phyloP scores from a whole-genome alignment of 2,113 vertebrate species.

The Eclectus roratus region DNA sequence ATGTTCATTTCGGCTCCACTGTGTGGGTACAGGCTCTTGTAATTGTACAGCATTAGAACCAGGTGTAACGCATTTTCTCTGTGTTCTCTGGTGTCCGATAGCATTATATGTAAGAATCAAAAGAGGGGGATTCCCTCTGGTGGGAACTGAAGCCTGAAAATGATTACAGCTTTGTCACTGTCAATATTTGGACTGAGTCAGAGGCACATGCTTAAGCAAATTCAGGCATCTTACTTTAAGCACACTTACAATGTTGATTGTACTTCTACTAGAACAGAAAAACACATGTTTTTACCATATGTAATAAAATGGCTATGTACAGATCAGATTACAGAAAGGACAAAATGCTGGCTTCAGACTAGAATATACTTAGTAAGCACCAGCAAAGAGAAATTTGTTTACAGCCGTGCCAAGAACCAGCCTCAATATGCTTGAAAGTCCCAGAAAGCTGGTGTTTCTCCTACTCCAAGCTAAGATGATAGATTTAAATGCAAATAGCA shows the following conservation, averaged over 20 bases:
- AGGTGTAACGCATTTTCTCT: background rate
- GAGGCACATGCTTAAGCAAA: background rate
- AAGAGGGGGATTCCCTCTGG: background rate
- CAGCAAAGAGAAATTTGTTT: background rate
- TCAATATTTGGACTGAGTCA: background rate
- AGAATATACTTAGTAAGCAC: background rate
- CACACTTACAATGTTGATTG: background rate
- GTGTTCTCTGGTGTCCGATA: background rate
- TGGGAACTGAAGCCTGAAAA: background rate
- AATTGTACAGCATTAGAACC: accelerated
- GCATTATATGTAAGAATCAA: background rate
- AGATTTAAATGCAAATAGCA: background rate
- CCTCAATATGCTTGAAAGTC: background rate
- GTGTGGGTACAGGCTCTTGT: background rate
- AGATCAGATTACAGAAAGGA: background rate
- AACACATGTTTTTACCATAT: background rate
- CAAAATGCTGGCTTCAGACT: background rate
- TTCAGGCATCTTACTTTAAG: background rate
- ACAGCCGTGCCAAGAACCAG: background rate
- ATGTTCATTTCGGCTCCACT: accelerated
- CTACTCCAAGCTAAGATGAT: background rate
- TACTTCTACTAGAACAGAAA: background rate
- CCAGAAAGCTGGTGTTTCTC: background rate
- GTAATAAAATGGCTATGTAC: background rate
- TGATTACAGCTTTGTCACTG: background rate